Base-by-base conservation (phyloP, 2,113 vertebrate genomes). In the Dipodomys stephensi region DNA sequence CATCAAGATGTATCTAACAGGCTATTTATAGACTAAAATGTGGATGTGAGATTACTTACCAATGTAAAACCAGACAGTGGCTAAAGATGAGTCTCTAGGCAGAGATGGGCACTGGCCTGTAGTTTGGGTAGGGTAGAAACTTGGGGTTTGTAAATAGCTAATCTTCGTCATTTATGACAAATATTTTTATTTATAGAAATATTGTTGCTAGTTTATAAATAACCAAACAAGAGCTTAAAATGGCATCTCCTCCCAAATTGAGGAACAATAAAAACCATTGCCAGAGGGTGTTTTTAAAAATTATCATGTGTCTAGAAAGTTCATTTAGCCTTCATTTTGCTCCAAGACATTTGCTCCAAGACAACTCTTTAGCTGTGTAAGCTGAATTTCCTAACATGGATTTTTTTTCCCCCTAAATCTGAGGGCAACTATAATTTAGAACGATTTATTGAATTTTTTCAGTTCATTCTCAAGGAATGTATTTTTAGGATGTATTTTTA, bases 381-480 rank as follows among this genome's bases (percentile, higher is more conserved):
- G 53, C 16, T 57, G 53, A 57, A 15, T 57, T 57, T 57, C 53
- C 53, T 57, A 57, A 57, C 53, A 57, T 18, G 53, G 53, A 18
- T 57, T 78, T 77, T 32, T 35, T 80, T 92, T 89, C 69, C 81
- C 32, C 9, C 78, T 80, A 60, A 94, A 85, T 81, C 44, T 32
- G n/a, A 28, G 35, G n/a, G 13, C 35, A 64, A 32, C 68, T 91
- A 39, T 73, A 91, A 64, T 91, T 96, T 86, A 69, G 76, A 94
- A 95, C 82, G 73, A 92, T 79, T 86, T 77, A 13, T 83, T 87
- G 12, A 57, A 39, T 71, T 90, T 53, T 39, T 67, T 86, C 35
- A 90, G 71, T 81, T 96, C 18, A 39, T 94, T 93, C 49, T 94
- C 39, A 83, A 39, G 32, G 30, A 35, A 88, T 94, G 27, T 96